phyloP scores from a whole-genome alignment of 2,113 vertebrate genomes.

The Menidia beryllina region DNA sequence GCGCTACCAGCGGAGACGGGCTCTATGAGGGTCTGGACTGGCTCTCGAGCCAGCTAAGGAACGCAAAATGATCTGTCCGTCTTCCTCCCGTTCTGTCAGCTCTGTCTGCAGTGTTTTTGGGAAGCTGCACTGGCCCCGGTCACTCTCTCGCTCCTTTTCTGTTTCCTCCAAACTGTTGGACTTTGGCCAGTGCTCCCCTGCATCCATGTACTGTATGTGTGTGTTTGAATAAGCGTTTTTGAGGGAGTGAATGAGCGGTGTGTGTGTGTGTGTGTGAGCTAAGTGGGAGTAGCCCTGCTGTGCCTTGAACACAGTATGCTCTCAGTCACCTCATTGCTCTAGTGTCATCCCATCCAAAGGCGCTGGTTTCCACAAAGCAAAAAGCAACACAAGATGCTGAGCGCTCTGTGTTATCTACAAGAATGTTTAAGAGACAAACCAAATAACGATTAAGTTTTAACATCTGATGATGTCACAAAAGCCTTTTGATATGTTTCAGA shows the following conservation, averaged over 20 bases:
- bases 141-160: conserved; percentile 24
- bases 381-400: conserved; percentile 49
- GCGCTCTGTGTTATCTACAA: conserved; percentile 36
- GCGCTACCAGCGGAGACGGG: conserved; percentile 85
- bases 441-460: conserved; percentile 31
- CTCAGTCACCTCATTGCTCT: conserved; percentile 42
- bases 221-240: conserved; percentile 46
- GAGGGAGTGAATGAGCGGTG: conserved; percentile 16
- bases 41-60: conserved; percentile 85
- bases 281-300: conserved; percentile 77
- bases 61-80: conserved; percentile 82
- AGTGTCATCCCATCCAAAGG: conserved; percentile 29
- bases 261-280: conserved; percentile 36
- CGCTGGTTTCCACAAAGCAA: conserved; percentile 58
- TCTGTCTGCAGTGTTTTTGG: conserved; percentile 53
- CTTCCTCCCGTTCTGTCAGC: conserved; percentile 43
- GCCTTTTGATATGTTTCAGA: conserved; percentile 14
- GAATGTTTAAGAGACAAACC: conserved; percentile 39
- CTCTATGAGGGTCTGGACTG: conserved; percentile 89
- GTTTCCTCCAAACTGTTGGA: conserved; percentile 44
- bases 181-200: conserved; percentile 54
- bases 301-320: conserved; percentile 74
- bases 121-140: conserved; percentile 52
- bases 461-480: conserved; percentile 9
- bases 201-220: conserved; percentile 60